Conservation (phyloP, 1,140 invertebrate genomes). For the Oryzaephilus surinamensis region DNA sequence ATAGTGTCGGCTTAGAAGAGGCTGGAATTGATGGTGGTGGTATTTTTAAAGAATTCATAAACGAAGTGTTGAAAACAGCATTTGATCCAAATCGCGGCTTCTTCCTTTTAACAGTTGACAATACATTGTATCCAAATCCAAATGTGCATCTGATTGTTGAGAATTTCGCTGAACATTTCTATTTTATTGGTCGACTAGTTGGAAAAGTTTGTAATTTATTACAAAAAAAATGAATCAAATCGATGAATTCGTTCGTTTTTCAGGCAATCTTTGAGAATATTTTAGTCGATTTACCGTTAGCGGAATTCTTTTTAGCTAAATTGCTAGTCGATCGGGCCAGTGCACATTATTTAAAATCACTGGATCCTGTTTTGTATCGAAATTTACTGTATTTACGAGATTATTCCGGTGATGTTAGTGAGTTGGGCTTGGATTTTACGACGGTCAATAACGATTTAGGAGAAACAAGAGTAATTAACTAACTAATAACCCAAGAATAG, state of each 20-base stretch:
- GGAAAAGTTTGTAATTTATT: slow-evolving; percentile 60
- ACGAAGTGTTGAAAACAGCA: slow-evolving; percentile 83
- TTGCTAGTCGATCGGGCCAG: slow-evolving; percentile 73
- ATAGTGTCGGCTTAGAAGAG: slow-evolving; percentile 81
- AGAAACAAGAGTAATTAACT: slow-evolving; percentile 57
- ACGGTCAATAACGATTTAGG: slow-evolving; percentile 83
- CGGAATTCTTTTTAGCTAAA: slow-evolving; percentile 86
- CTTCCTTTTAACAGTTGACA: slow-evolving; percentile 84
- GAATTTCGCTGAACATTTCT: slow-evolving; percentile 86
- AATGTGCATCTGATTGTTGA: slow-evolving; percentile 72
- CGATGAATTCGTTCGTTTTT: slow-evolving; percentile 24
- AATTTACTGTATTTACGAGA: slow-evolving; percentile 83
- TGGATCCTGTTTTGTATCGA: slow-evolving; percentile 86
- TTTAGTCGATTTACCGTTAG: slow-evolving; percentile 85
- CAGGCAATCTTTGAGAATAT: slow-evolving; percentile 91
- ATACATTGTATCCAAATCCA: slow-evolving; percentile 92
- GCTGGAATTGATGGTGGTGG: slow-evolving; percentile 95
- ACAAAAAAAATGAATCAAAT: slow-evolving; percentile 2
- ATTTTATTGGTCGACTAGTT: slow-evolving; percentile 88
- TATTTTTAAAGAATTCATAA: slow-evolving; percentile 84
- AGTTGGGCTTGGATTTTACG: slow-evolving; percentile 88
- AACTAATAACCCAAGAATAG: neutral
- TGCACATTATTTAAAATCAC: slow-evolving; percentile 84
- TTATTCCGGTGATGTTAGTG: slow-evolving; percentile 65
- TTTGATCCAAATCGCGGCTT: slow-evolving; percentile 96